These are phyloP conservation scores for Carterocephalus palaemon DNA, from an alignment of 2,888 invertebrate species.

Conservation along the genomic window DNA sequence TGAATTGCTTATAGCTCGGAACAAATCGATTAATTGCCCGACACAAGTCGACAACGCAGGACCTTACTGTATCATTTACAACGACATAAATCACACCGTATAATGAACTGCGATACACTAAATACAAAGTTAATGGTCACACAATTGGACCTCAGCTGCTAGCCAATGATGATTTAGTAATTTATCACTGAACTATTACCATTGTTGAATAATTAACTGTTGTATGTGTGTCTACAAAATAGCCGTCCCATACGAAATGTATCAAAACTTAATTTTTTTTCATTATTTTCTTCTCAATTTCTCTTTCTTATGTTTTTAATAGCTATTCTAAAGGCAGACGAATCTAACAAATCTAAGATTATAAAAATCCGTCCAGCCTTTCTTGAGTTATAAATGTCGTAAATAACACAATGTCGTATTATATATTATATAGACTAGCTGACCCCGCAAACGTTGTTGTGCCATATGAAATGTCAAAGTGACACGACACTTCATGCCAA, in stretches of 20 bases:
- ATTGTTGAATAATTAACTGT: slow-evolving; percentile 5
- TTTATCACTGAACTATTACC: slow-evolving; percentile 6
- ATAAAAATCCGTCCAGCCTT: too few relatives aligned
- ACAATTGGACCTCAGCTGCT: slow-evolving; percentile 4
- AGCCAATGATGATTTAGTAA: slow-evolving; percentile 8
- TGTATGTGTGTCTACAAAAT: neutral
- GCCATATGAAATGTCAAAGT: too few relatives aligned
- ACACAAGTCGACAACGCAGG: slow-evolving; percentile 1
- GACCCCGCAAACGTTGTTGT: too few relatives aligned
- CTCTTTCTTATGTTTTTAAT: too few relatives aligned
- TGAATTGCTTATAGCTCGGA: neutral
- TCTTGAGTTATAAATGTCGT: neutral
- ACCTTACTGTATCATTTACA: slow-evolving; percentile 11
- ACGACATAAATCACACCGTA: slow-evolving; percentile 15
- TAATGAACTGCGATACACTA: slow-evolving; percentile 22
- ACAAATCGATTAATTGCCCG: slow-evolving; percentile 10
- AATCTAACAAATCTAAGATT: too few relatives aligned
- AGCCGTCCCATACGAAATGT: too few relatives aligned
- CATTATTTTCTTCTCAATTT: too few relatives aligned
- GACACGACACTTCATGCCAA: too few relatives aligned
- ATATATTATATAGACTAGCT: neutral
- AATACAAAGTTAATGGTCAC: slow-evolving; percentile 21
- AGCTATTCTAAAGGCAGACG: too few relatives aligned
- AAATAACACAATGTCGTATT: neutral
- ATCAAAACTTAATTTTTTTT: too few relatives aligned